Evolutionary conservation across 2,113 vertebrate species (phyloP), one percentile per base, ranked within the genome.

Genomic region (Scatophagus argus): DNA sequence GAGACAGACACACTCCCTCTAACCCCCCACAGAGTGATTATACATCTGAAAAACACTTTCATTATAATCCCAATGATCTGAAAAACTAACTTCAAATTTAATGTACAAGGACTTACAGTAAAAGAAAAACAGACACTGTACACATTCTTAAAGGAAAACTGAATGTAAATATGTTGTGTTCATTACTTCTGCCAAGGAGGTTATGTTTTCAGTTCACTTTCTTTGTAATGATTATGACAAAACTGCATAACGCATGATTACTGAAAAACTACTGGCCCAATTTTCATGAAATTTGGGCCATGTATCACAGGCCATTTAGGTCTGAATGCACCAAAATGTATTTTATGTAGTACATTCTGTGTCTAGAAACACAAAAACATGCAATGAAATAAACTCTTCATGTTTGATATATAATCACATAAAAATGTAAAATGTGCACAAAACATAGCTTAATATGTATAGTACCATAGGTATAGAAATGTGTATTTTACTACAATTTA

Each of bases 1-100:
- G 68, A 82, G 64, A 46, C 44, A 82, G 51, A 82, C 77, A 66
- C 76, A 83, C 38, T 51, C 51, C 77, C 34, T 59, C 74, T 66
- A 65, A 72, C 74, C 61, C 41, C 62, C 77, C 63, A 63, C 47
- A 25, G 43, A 83, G 67, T 8, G 5, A 49, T 60, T 32, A 66
- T 17, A 55, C 55, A 62, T 55, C 46, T 0, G 1, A 38, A 46
- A 63, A 55, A 65, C 25, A 31, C 46, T 66, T 82, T 74, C 1
- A 69, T 60, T 60, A 43, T 10, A 63, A 5, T 52, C 38, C 34
- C 38, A 81, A 60, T n/a, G 0, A 41, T 70, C 11, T 46, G 6
- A 60, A 66, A 34, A 66, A 34, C 6, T 8, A 11, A 27, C 4
- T 38, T 72, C 19, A 38, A 8, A 60, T 14, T n/a, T n/a, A 49